Percentiles rank a stretch among this genome's conserved stretches.
Conservation (phyloP, 92 coral and sea anemone species). For the Pocillopora grandis region DNA sequence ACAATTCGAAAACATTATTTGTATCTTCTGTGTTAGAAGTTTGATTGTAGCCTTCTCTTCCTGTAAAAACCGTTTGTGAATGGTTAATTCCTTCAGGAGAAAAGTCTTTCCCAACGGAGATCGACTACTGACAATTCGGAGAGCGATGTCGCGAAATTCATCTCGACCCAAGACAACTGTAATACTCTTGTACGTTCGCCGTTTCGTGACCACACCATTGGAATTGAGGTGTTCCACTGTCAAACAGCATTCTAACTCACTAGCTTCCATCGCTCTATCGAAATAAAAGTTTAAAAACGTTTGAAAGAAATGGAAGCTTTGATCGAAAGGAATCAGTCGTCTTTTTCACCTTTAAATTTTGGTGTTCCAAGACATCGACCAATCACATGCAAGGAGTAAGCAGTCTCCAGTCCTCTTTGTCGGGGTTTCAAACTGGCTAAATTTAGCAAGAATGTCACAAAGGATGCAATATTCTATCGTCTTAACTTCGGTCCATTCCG, state of each 20-base stretch:
- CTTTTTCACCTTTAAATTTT: too few relatives aligned
- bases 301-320: neutral
- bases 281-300: neutral
- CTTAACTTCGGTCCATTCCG: too few relatives aligned
- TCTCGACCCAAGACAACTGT: constrained; percentile 84
- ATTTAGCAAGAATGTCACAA: too few relatives aligned
- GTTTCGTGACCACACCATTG: constrained; percentile 74
- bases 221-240: constrained; percentile 74
- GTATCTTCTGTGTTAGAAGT: constrained; percentile 75
- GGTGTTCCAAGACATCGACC: too few relatives aligned
- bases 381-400: too few relatives aligned
- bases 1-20: constrained; percentile 92
- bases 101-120: constrained; percentile 86
- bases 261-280: constrained; percentile 68
- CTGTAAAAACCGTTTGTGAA: constrained; percentile 87
- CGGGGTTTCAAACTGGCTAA: too few relatives aligned
- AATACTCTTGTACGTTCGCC: constrained; percentile 80
- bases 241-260: constrained; percentile 81
- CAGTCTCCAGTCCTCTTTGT: too few relatives aligned
- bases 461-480: too few relatives aligned
- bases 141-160: constrained; percentile 80
- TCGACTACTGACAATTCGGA: constrained; percentile 31
- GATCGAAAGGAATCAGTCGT: neutral
- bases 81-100: constrained; percentile 74
- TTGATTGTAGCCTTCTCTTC: constrained; percentile 98